Conservation (phyloP, 1,140 invertebrate genomes). For the Drosophila repletoides region DNA sequence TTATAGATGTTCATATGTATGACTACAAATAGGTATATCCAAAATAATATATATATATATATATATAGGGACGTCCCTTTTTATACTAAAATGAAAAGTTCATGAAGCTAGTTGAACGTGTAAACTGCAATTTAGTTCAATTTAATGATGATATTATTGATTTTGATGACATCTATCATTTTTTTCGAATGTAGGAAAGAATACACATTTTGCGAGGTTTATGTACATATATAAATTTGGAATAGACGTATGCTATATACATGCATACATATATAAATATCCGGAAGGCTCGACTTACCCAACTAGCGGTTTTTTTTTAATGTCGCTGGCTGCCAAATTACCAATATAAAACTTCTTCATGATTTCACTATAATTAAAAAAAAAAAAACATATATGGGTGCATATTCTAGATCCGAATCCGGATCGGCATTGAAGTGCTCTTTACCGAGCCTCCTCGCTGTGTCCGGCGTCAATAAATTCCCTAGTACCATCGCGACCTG, state of each 20-base stretch:
- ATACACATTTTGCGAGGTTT: no score
- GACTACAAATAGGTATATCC: no score
- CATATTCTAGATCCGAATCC: no score
- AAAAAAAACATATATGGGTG: not conserved
- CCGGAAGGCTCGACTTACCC: slow-evolving; percentile 36
- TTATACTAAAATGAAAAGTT: no score
- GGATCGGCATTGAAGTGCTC: not conserved
- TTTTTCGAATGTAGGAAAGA: no score
- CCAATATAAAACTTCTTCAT: slow-evolving; percentile 95
- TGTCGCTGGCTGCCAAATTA: slow-evolving; percentile 83
- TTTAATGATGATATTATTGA: not conserved
- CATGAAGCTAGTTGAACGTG: no score
- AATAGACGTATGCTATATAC: not conserved
- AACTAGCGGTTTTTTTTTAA: slow-evolving; percentile 45
- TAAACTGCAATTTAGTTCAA: no score
- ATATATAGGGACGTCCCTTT: no score
- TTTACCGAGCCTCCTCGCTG: slow-evolving; percentile 89
- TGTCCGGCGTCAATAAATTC: slow-evolving; percentile 94
- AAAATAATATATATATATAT: no score
- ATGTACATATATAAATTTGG: no score
- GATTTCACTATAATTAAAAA: slow-evolving; percentile 85
- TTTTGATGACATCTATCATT: no score
- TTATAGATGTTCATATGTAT: no score
- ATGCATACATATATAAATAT: not conserved
- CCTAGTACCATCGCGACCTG: slow-evolving; percentile 89